These are phyloP conservation scores for Bombus soroeensis DNA, from an alignment of 1,140 invertebrate species.

Conservation along the genomic window DNA sequence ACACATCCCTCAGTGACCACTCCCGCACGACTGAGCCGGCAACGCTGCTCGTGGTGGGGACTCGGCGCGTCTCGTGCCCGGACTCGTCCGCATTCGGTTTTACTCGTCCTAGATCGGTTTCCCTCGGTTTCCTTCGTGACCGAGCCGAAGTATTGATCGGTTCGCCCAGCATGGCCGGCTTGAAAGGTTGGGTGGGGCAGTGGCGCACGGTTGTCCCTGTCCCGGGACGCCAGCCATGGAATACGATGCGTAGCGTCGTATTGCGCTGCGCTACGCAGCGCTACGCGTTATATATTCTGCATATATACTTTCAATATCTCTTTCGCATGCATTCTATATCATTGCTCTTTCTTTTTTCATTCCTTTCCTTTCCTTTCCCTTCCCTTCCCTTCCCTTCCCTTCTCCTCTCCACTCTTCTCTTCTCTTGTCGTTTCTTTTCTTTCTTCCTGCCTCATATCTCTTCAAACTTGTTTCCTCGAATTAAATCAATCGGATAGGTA, in stretches of 20 bases:
- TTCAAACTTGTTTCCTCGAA: background rate
- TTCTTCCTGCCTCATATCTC: background rate
- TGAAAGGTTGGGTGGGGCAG: constrained; percentile 73
- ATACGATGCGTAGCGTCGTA: constrained; percentile 14
- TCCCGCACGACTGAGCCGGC: constrained; percentile 82
- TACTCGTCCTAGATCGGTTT: constrained; percentile 49
- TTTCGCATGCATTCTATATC: background rate
- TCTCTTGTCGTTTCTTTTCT: no score
- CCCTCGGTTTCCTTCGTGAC: constrained; percentile 35
- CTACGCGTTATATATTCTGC: background rate
- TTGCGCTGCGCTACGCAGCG: background rate
- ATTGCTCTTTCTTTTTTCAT: background rate
- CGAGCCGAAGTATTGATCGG: constrained; percentile 73
- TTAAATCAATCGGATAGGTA: background rate
- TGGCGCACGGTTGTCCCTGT: constrained; percentile 63
- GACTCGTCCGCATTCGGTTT: constrained; percentile 57
- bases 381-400: no score
- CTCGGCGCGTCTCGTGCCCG: constrained; percentile 73
- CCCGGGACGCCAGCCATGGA: constrained; percentile 50
- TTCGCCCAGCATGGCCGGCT: constrained; percentile 66
- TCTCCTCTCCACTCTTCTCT: background rate
- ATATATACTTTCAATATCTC: no score
- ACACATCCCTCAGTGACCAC: constrained; percentile 81
- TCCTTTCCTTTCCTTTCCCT: background rate
- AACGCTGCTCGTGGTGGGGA: constrained; percentile 74